Conservation (phyloP, 2,797 vertebrate genomes). For the Eulemur albifrons region DNA sequence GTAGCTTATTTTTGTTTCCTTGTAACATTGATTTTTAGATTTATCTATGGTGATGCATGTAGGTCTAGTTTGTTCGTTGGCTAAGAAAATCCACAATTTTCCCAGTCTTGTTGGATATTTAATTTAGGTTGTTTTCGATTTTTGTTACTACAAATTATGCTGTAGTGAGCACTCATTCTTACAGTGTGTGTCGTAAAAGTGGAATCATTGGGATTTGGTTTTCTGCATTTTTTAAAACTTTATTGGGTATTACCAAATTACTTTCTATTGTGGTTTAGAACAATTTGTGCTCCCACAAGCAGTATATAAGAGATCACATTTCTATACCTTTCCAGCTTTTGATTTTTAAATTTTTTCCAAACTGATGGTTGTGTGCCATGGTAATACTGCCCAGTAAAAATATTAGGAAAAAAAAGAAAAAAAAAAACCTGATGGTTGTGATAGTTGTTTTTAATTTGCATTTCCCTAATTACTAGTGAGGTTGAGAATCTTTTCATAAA, state of each 20-base stretch:
- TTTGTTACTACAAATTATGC: not conserved
- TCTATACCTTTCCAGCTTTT: not conserved
- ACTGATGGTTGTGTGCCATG: not conserved
- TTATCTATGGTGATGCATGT: not conserved
- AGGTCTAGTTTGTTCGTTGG: not conserved
- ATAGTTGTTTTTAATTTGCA: slow-evolving; percentile 14
- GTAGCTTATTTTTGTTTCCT: not conserved
- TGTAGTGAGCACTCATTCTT: not conserved
- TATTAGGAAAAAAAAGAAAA: no score
- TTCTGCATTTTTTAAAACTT: not conserved
- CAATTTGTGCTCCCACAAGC: not conserved
- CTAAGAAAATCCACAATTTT: not conserved
- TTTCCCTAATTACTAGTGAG: not conserved
- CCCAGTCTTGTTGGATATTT: not conserved
- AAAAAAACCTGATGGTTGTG: not conserved
- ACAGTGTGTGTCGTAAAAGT: not conserved
- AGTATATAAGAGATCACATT: not conserved
- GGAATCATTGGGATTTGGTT: not conserved
- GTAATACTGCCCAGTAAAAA: no score
- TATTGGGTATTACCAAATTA: not conserved
- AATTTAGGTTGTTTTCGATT: not conserved
- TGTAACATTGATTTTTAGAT: not conserved
- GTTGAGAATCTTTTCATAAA: not conserved
- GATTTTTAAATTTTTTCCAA: not conserved
- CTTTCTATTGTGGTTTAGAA: not conserved